phyloP scores from a whole-genome alignment of 2,797 vertebrate genomes.

The Melanotaenia maccullochi region DNA sequence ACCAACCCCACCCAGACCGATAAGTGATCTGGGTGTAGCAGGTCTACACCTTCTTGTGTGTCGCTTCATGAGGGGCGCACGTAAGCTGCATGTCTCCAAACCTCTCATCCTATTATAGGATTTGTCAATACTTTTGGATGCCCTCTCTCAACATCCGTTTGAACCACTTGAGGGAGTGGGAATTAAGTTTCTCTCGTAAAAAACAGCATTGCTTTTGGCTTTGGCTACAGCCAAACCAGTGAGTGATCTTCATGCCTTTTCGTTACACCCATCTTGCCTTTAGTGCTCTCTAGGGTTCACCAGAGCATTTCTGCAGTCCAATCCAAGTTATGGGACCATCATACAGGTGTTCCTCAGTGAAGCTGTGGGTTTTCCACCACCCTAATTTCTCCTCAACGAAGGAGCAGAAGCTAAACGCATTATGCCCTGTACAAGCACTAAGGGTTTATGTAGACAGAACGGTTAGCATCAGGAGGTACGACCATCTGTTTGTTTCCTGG shows the following conservation, averaged over 20 bases:
- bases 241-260: neutral
- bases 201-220: neutral
- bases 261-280: neutral
- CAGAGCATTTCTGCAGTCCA: too few relatives aligned
- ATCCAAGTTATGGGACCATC: neutral
- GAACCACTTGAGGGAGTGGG: neutral
- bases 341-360: neutral
- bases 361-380: neutral
- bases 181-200: neutral
- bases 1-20: too few relatives aligned
- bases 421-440: neutral
- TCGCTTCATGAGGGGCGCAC: neutral
- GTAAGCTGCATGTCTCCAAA: neutral
- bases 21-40: neutral
- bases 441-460: neutral
- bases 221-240: neutral
- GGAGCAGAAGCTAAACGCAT: neutral
- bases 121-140: neutral
- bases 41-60: neutral
- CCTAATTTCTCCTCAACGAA: neutral
- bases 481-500: neutral
- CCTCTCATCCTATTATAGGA: neutral
- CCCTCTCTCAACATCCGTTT: neutral
- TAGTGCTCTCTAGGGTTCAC: neutral
- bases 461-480: neutral